Conservation (phyloP, 2,797 vertebrate genomes). For the Echeneis naucrates region DNA sequence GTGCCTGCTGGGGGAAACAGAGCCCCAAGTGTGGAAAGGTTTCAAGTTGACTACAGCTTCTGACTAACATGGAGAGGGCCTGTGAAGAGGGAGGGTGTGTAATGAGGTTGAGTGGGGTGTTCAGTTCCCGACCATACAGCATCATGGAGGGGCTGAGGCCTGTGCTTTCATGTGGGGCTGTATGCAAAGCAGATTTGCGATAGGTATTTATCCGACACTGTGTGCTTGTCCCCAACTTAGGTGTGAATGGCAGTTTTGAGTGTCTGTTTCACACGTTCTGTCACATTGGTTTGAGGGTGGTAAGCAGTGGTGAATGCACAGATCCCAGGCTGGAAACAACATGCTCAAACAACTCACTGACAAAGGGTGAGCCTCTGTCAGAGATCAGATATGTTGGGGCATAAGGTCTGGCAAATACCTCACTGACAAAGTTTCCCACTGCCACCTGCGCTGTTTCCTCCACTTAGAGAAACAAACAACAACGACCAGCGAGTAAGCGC, state of each 20-base stretch:
- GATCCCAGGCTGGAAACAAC: background rate
- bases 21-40: too few species aligned
- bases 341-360: conserved; percentile 17
- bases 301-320: conserved; percentile 5
- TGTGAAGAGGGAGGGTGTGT: conserved; percentile 14
- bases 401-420: too few species aligned
- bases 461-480: too few species aligned
- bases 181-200: background rate
- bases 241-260: background rate
- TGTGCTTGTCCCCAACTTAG: background rate
- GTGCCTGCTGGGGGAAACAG: too few species aligned
- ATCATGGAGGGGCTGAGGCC: background rate
- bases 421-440: too few species aligned
- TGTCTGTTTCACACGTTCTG: background rate
- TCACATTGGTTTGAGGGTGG: background rate
- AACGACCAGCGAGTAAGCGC: too few species aligned
- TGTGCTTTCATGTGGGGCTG: background rate
- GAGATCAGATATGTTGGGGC: too few species aligned
- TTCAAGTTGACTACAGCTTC: too few species aligned
- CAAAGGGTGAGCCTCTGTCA: conserved; percentile 4
- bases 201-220: too few species aligned
- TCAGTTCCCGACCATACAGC: conserved; percentile 12
- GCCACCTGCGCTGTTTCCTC: too few species aligned
- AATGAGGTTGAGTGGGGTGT: conserved; percentile 19
- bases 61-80: background rate